Evolutionary conservation across 2,888 invertebrate species (phyloP).

Genomic region (Caenorhabditis angaria): DNA sequence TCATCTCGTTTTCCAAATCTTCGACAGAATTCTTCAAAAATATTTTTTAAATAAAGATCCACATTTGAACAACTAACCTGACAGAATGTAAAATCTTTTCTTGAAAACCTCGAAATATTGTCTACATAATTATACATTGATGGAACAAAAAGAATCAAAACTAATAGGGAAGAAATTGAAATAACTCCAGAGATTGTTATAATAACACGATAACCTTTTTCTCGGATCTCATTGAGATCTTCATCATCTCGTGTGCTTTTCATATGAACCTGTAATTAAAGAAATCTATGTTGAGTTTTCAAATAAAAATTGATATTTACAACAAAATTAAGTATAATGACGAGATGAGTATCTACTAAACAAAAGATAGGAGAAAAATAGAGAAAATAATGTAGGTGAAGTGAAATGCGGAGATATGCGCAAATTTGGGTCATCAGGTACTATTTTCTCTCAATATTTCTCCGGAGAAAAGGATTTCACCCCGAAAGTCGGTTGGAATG

Average conservation of each 20-base stretch:
- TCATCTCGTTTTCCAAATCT: constrained; percentile 68
- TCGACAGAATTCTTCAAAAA: constrained; percentile 54
- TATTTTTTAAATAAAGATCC: constrained; percentile 7
- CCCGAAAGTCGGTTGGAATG: too few relatives aligned
- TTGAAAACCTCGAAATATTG: constrained; percentile 64
- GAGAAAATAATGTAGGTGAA: constrained; percentile 15
- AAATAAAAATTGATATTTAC: neutral
- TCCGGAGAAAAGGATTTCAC: neutral
- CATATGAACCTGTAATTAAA: constrained; percentile 32
- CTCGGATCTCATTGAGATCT: constrained; percentile 37
- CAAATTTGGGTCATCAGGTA: neutral
- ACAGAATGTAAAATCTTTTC: constrained; percentile 68
- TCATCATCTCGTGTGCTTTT: constrained; percentile 23
- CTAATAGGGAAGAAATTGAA: constrained; percentile 62
- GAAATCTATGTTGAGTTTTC: constrained; percentile 5
- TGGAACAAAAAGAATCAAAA: constrained; percentile 66
- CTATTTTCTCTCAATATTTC: neutral
- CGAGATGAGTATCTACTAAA: constrained; percentile 10
- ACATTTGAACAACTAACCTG: constrained; percentile 52
- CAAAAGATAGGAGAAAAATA: constrained; percentile 14
- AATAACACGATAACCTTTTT: constrained; percentile 52
- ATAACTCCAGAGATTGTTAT: constrained; percentile 61
- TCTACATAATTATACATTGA: constrained; percentile 70
- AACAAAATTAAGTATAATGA: constrained; percentile 9
- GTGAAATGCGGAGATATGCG: constrained; percentile 1